Percentiles rank a stretch among this genome's conserved stretches.
Conservation (phyloP, 2,797 vertebrate genomes). For the Tolypeutes matacus region DNA sequence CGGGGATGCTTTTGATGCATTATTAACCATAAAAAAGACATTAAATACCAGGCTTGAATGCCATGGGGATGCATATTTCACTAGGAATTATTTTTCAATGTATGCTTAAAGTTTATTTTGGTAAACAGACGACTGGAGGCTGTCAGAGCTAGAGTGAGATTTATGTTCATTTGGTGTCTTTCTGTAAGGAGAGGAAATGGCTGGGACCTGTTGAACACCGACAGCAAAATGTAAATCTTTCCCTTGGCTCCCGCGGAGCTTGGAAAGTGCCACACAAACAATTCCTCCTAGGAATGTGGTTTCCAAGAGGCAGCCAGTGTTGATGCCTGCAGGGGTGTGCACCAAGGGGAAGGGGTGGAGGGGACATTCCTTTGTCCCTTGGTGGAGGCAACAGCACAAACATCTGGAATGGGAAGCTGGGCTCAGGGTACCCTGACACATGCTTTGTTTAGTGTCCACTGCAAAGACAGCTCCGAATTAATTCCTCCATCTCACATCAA, state of each 20-base stretch:
- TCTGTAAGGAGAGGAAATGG: slow-evolving; percentile 85
- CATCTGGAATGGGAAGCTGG: slow-evolving; percentile 7
- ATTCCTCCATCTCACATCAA: not conserved
- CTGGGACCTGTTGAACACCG: slow-evolving; percentile 82
- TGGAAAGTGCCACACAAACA: slow-evolving; percentile 70
- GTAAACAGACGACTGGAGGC: slow-evolving; percentile 90
- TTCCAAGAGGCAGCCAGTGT: slow-evolving; percentile 62
- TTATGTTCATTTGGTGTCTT: slow-evolving; percentile 86
- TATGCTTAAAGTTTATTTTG: slow-evolving; percentile 91
- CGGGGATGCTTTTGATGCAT: slow-evolving; percentile 89
- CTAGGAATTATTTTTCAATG: slow-evolving; percentile 90
- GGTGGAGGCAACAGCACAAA: not conserved
- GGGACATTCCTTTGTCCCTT: not conserved
- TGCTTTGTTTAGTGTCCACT: not conserved
- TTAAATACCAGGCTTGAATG: slow-evolving; percentile 88
- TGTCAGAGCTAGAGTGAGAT: slow-evolving; percentile 87
- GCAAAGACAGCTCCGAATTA: not conserved
- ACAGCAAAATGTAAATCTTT: slow-evolving; percentile 81
- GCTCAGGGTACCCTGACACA: not conserved
- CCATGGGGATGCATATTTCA: slow-evolving; percentile 90
- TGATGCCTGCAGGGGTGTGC: slow-evolving; percentile 32
- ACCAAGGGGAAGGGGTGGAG: fast-evolving
- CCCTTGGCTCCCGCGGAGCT: slow-evolving; percentile 75
- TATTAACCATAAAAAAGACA: slow-evolving; percentile 91
- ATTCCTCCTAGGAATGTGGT: slow-evolving; percentile 60